Evolutionary conservation across 1,140 invertebrate species (phyloP).

Genomic region (Drosophila busckii): DNA sequence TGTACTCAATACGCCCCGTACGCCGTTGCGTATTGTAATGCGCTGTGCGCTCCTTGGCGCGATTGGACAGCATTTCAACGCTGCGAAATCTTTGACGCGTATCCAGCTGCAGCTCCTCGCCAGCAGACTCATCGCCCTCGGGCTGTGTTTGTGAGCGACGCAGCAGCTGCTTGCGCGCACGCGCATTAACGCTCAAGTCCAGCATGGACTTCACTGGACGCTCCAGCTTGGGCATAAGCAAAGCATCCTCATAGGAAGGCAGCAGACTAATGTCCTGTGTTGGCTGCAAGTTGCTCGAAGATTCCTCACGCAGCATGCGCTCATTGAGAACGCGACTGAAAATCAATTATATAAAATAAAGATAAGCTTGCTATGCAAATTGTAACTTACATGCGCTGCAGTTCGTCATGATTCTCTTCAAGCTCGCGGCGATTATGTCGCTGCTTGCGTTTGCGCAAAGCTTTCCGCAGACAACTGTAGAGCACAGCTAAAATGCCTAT

Average conservation of each 20-base stretch:
- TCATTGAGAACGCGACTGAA: slow-evolving; percentile 80
- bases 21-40: slow-evolving; percentile 56
- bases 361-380: not conserved
- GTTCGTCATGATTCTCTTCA: slow-evolving; percentile 79
- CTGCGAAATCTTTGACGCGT: slow-evolving; percentile 65
- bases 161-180: slow-evolving; percentile 57
- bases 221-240: slow-evolving; percentile 84
- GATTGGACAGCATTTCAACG: slow-evolving; percentile 73
- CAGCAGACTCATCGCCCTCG: slow-evolving; percentile 47
- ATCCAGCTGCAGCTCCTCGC: slow-evolving; percentile 67
- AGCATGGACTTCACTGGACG: slow-evolving; percentile 81
- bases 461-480: slow-evolving; percentile 71
- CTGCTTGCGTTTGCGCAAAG: slow-evolving; percentile 78
- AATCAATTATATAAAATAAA: too few relatives aligned
- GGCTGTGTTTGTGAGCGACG: slow-evolving; percentile 79
- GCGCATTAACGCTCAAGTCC: slow-evolving; percentile 66
- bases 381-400: slow-evolving; percentile 81
- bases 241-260: slow-evolving; percentile 86
- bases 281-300: slow-evolving; percentile 80
- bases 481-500: slow-evolving; percentile 20
- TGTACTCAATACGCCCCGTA: slow-evolving; percentile 63
- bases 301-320: slow-evolving; percentile 81
- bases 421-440: slow-evolving; percentile 45
- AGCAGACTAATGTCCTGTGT: slow-evolving; percentile 82
- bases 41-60: slow-evolving; percentile 59